A percentile compares a stretch with the other conserved stretches of the same genome.
These are phyloP conservation scores for Calliphora vicina DNA, from an alignment of 1,140 invertebrate genomes.

Conservation along the genomic window DNA sequence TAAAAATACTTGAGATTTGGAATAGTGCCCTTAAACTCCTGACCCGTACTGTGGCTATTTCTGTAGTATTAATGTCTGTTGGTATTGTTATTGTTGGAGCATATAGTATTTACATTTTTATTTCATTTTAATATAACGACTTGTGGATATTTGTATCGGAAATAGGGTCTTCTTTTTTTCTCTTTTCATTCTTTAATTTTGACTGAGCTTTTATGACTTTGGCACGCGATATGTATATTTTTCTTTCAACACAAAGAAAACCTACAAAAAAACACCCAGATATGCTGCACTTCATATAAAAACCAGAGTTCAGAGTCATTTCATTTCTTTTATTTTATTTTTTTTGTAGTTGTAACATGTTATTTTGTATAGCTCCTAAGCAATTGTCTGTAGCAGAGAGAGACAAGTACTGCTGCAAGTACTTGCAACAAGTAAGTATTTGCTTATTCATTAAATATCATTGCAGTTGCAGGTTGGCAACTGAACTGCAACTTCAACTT, in stretches of 20 bases:
- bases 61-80: background rate
- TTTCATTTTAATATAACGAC: slow-evolving; percentile 1
- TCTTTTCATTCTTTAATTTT: background rate
- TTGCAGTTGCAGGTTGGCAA: background rate
- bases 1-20: too few relatives aligned
- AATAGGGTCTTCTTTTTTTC: background rate
- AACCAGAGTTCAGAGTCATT: background rate
- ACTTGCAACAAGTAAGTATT: background rate
- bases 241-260: background rate
- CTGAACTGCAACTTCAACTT: background rate
- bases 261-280: too few relatives aligned
- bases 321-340: background rate
- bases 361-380: background rate
- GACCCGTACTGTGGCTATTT: too few relatives aligned
- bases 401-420: too few relatives aligned
- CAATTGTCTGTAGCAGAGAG: too few relatives aligned
- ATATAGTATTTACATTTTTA: background rate
- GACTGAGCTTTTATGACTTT: slow-evolving; percentile 16
- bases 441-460: background rate
- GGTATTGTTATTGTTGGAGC: background rate
- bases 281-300: background rate
- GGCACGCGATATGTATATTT: slow-evolving; percentile 24
- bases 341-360: background rate
- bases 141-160: background rate
- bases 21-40: too few relatives aligned